phyloP scores from a whole-genome alignment of 2,888 invertebrate genomes.

The Caenorhabditis sp. region DNA sequence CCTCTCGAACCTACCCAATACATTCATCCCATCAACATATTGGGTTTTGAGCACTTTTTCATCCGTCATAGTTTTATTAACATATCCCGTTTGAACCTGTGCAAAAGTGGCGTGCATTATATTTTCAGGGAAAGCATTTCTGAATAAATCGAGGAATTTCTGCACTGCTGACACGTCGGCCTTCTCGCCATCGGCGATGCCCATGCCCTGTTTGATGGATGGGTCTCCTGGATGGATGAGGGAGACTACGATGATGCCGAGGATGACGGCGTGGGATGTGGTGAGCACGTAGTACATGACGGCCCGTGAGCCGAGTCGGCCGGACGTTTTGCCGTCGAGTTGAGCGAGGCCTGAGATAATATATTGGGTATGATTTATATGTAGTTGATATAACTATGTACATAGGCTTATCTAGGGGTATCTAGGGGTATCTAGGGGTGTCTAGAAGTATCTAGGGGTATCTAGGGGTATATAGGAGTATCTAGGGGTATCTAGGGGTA shows the following conservation, averaged over 20 bases:
- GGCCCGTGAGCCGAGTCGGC: slow-evolving; percentile 77
- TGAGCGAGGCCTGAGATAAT: slow-evolving; percentile 78
- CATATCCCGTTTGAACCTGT: slow-evolving; percentile 58
- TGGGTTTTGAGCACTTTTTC: slow-evolving; percentile 17
- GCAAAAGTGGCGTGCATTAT: slow-evolving; percentile 80
- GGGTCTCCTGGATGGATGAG: slow-evolving; percentile 78
- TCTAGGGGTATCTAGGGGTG: no score
- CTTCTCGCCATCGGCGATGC: slow-evolving; percentile 10
- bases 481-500: no score
- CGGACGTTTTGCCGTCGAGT: slow-evolving; percentile 77
- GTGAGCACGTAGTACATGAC: slow-evolving; percentile 77
- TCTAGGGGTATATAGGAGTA: no score
- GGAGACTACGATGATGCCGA: slow-evolving; percentile 77
- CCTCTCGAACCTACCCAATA: slow-evolving; percentile 74
- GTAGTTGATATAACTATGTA: no score
- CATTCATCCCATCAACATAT: slow-evolving; percentile 77
- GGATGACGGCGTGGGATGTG: slow-evolving; percentile 77
- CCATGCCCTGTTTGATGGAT: slow-evolving; percentile 61
- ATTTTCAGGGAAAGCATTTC: slow-evolving; percentile 89
- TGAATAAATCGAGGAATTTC: slow-evolving; percentile 86
- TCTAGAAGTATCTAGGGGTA: no score
- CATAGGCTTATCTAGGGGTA: no score
- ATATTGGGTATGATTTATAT: no score
- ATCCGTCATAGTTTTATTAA: slow-evolving; percentile 19
- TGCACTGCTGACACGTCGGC: slow-evolving; percentile 75